Base-by-base conservation (phyloP, 2,888 invertebrate species). In the Conchocele bisecta region DNA sequence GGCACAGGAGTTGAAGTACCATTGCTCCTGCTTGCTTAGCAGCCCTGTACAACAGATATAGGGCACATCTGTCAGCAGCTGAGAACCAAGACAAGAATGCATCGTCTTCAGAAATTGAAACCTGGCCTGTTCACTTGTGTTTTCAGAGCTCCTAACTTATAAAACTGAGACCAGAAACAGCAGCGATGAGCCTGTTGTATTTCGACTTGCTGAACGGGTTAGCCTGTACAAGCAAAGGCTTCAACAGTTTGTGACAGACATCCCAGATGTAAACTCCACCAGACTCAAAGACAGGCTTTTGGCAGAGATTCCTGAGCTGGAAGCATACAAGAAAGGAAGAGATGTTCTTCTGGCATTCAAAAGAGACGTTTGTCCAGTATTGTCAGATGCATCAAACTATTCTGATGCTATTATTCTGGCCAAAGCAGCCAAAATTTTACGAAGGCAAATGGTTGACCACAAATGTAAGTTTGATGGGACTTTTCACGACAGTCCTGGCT, bases 1-100 rank as follows among this genome's bases (percentile, higher is more conserved):
- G 7, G 81, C 76, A 51, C 79, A 76, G 66, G 81, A 78, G 48
- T 50, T 79, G 7, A 77, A 67, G 51, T 79, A 79, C 29, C 75
- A 81, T 54, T 31, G 26, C 9, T 39, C 61, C 31, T 76, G 74
- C 46, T 63, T 77, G 46, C n/a, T n/a, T n/a, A n/a, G 39, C 67
- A 42, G 39, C 57, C 15, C 42, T 81, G 17, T 76, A 75, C 53
- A 71, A 78, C 33, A 69, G 41, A 41, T 72, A 75, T 37, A 69
- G 67, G 37, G 51, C 53, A 4, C 29, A 41, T 46, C 41, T 65
- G 11, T 39, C 48, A 65, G 28, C 50, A 31, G 58, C 28, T 35
- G 44, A 54, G 9, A 33, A 39, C 17, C 11, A 60, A 24, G 28
- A 28, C 3, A 31, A n/a, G 0, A 24, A 46, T 1, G 3, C 22